Conservation (phyloP, 2,797 vertebrate species). For the Pangasius larnaudii region DNA sequence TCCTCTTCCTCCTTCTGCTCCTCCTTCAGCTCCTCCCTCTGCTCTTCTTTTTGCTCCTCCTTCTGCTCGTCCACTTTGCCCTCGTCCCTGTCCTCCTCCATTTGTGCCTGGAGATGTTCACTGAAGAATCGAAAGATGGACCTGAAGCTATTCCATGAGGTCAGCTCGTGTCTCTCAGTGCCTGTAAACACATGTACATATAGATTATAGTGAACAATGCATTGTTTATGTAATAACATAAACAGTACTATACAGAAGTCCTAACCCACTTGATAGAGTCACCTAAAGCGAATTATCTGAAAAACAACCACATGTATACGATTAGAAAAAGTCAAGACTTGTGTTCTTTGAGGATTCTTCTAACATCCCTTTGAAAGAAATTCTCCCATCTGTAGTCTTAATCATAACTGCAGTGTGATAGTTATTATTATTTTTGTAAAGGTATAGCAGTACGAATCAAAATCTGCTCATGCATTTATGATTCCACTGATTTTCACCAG, state of each 20-base stretch:
- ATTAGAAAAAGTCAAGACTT: background rate
- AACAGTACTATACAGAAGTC: background rate
- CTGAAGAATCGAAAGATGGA: constrained; percentile 93
- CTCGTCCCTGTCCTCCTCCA: constrained; percentile 71
- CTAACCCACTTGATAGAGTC: background rate
- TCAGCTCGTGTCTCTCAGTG: constrained; percentile 94
- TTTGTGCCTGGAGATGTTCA: constrained; percentile 74
- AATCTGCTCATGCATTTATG: background rate
- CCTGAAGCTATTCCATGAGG: constrained; percentile 92
- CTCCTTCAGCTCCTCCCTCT: constrained; percentile 13
- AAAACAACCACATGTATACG: background rate
- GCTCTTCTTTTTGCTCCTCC: constrained; percentile 71
- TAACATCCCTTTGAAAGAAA: background rate
- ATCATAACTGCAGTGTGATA: background rate
- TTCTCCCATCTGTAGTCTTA: background rate
- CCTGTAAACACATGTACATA: constrained; percentile 70
- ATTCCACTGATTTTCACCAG: background rate
- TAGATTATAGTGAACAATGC: background rate
- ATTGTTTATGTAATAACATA: background rate
- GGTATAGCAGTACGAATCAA: background rate
- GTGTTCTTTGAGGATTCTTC: background rate
- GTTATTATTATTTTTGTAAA: background rate
- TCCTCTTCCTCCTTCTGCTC: constrained; percentile 63
- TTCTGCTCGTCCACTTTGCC: constrained; percentile 41
- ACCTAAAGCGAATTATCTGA: background rate